Evolutionary conservation across 1,140 invertebrate species (phyloP), one percentile per base, ranked within the genome.

Genomic region (Drosophila serrata): DNA sequence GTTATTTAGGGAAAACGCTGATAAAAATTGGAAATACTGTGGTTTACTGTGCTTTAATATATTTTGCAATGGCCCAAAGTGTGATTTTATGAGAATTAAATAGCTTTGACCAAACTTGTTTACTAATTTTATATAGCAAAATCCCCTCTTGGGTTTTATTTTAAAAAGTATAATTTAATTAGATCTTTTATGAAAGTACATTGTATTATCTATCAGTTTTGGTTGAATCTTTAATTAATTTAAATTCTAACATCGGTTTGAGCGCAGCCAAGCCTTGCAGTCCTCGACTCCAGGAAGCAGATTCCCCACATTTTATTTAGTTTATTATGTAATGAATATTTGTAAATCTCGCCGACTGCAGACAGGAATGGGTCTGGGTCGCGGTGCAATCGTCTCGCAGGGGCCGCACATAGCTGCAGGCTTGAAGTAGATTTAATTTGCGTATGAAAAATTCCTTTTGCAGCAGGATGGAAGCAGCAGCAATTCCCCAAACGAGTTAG

Each of bases 251-350:
- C 19, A 13, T 31, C 17, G 29, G 45, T 19, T 60, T 27, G 64
- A 17, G 27, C n/a, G 15, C 39, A 53, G 46, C 49, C 53, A 43
- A 42, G 63, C 37, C 55, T 17, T 17, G 42, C 42, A 35, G 43
- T 61, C 24, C 37, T 51, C 43, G 61, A 35, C 61, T 69, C 29
- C 46, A 45, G 29, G 27, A 45, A 45, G 51, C 73, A 12, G 65
- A 64, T 80, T 80, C 73, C 46, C 58, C 69, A 53, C 57, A 74
- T 74, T 74, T 74, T 73, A 68, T 78, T 88, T 75, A 90, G 84
- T 90, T 88, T 88, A 84, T 88, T 88, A 88, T 81, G 77, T 90
- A 88, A 84, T 88, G 80, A 88, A 88, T 88, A 88, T 88, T 88
- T 88, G 76, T 60, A 62, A 72, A 79, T 79, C 75, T 79, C 75